Evolutionary conservation across 2,797 vertebrate species (phyloP), one percentile per base, ranked within the genome.

Genomic region (Holocentrus rufus): DNA sequence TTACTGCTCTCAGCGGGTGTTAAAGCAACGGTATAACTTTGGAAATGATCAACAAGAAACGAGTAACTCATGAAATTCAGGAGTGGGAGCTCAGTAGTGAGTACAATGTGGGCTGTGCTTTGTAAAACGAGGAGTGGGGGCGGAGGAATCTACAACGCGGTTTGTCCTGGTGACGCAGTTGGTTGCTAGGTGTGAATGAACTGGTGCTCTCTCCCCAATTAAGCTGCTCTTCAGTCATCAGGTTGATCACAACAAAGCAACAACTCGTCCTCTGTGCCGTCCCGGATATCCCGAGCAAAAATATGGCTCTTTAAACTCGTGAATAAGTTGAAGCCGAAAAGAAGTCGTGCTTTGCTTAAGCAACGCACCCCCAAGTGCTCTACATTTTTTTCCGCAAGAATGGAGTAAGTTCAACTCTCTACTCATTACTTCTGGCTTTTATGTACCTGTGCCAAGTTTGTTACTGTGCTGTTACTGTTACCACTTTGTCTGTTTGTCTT

Each of bases 151-250:
- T 81, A 7, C 72, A 20, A 67, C 80, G 15, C 79, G 76, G 73
- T 69, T 69, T 63, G 81, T 69, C 76, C 79, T 23, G 80, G 81
- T 95, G 93, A 95, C 93, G 94, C 91, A 90, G 85, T 88, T 66
- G 92, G 94, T 95, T 95, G 94, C 94, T 95, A 93, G 93, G 94
- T 94, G 94, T 94, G 93, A 92, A 89, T 91, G 92, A 87, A 90
- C 88, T 91, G 92, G 93, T 81, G 93, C 92, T 85, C 91, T 83
- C 90, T 88, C 81, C 93, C 84, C 91, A 91, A 92, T 87, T 78
- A 87, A 83, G 81, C 88, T 44, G 87, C 85, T 73, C 88, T 88
- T 90, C 93, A 94, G 88, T 93, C 92, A 89, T 92, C 93, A 92
- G 90, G 84, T 92, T 88, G 91, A 91, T 83, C 92, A 92, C 93